Conservation (phyloP, 2,797 vertebrate genomes). For the Pipistrellus pipistrellus region DNA sequence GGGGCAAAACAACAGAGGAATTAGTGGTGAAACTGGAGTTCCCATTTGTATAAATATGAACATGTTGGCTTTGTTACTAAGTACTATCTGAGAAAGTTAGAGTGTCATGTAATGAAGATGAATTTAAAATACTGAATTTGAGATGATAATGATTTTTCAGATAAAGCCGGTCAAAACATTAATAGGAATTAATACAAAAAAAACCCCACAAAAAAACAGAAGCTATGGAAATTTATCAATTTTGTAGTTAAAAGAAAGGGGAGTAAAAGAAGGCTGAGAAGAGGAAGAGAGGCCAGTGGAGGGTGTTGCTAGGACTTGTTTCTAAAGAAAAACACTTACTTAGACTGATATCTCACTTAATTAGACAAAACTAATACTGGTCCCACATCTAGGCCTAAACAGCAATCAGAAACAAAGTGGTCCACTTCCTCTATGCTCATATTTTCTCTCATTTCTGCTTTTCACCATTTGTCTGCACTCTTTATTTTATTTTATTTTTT, state of each 20-base stretch:
- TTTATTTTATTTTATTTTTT: background rate
- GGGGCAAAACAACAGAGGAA: background rate
- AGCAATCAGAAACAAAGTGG: background rate
- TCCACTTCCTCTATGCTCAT: background rate
- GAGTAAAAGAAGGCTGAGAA: background rate
- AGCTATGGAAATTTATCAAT: background rate
- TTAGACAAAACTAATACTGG: background rate
- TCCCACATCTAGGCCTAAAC: background rate
- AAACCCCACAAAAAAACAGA: background rate
- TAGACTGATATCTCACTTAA: background rate
- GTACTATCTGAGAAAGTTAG: background rate
- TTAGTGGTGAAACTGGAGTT: background rate
- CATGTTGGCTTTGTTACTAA: conserved; percentile 27
- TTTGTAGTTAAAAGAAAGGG: background rate
- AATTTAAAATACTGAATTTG: conserved; percentile 20
- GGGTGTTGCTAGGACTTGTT: background rate
- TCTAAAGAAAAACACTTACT: conserved; percentile 4
- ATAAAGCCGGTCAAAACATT: background rate
- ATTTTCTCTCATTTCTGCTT: background rate
- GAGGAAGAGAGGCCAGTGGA: background rate
- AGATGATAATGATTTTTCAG: background rate
- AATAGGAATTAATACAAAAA: background rate
- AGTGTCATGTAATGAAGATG: background rate
- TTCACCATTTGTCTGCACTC: background rate
- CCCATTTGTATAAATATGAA: background rate